Evolutionary conservation across 2,888 invertebrate genomes (phyloP).

Genomic region (Thysanoteuthis rhombus): DNA sequence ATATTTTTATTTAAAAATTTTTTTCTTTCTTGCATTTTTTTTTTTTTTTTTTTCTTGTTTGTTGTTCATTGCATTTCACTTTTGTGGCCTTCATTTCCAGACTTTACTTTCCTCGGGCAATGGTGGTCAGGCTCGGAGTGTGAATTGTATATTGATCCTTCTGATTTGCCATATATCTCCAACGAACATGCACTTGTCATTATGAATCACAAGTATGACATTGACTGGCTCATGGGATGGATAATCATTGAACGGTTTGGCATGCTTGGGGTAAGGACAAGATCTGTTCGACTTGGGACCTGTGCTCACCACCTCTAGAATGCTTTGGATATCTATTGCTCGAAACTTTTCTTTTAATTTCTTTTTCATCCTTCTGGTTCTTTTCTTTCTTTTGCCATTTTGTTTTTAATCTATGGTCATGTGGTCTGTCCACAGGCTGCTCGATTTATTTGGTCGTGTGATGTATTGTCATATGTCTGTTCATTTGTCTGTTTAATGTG

Average conservation of each 20-base stretch:
- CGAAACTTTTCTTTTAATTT: neutral
- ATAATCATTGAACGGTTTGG: conserved; percentile 83
- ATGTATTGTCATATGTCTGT: neutral
- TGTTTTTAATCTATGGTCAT: neutral
- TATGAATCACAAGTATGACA: conserved; percentile 95
- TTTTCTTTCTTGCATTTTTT: conserved; percentile 20
- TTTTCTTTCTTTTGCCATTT: neutral
- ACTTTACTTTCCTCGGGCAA: conserved; percentile 89
- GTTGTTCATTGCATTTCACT: conserved; percentile 38
- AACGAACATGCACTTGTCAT: conserved; percentile 89
- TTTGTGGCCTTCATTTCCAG: conserved; percentile 71
- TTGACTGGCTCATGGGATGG: conserved; percentile 96
- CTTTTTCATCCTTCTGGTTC: neutral
- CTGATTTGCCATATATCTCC: conserved; percentile 75
- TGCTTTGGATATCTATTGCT: neutral
- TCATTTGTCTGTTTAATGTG: neutral
- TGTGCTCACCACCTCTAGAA: neutral
- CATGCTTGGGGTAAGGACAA: conserved; percentile 81
- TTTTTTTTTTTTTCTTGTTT: neutral
- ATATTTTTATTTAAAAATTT: neutral
- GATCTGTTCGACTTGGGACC: neutral
- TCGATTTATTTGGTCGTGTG: neutral
- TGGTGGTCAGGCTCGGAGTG: conserved; percentile 89
- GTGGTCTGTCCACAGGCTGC: neutral
- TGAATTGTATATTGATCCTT: conserved; percentile 78